These are phyloP conservation scores for Zaprionus lineosus DNA, from an alignment of 2,888 invertebrate genomes.

Conservation along the genomic window DNA sequence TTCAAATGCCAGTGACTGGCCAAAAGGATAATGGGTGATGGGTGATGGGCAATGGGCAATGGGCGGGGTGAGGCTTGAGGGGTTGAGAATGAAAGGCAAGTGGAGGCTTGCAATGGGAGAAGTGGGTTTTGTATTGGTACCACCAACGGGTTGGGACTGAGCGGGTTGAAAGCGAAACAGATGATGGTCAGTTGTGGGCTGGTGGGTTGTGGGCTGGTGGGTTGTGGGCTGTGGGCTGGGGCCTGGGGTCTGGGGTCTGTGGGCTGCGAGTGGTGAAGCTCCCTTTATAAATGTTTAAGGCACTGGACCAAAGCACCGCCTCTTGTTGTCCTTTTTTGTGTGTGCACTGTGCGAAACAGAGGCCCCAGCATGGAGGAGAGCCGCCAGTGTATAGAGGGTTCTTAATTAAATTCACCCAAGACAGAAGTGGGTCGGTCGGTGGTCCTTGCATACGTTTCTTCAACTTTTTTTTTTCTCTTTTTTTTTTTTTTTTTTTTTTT, in stretches of 20 bases:
- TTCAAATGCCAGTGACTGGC: slow-evolving; percentile 21
- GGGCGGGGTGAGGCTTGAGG: neutral
- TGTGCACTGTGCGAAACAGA: slow-evolving; percentile 45
- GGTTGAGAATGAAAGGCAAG: too few relatives aligned
- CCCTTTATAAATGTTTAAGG: slow-evolving; percentile 32
- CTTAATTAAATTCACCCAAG: slow-evolving; percentile 75
- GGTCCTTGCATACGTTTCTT: slow-evolving; percentile 16
- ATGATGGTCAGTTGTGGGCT: slow-evolving; percentile 22
- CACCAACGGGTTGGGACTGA: too few relatives aligned
- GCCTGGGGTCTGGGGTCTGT: too few relatives aligned
- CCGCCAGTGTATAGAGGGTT: slow-evolving; percentile 65
- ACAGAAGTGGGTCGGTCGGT: slow-evolving; percentile 53
- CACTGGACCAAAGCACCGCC: slow-evolving; percentile 7
- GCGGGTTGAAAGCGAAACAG: too few relatives aligned
- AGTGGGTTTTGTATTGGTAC: too few relatives aligned
- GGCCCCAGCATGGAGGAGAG: slow-evolving; percentile 37
- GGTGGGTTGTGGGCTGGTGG: too few relatives aligned
- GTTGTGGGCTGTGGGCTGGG: too few relatives aligned
- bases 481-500: neutral
- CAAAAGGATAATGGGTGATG: neutral
- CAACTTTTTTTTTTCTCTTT: slow-evolving; percentile 14
- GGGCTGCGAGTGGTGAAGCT: too few relatives aligned
- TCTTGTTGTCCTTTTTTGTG: slow-evolving; percentile 30
- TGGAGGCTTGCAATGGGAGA: too few relatives aligned
- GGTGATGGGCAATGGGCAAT: neutral